Base-by-base conservation (phyloP, 1,140 invertebrate species). In the Coptotermes formosanus region DNA sequence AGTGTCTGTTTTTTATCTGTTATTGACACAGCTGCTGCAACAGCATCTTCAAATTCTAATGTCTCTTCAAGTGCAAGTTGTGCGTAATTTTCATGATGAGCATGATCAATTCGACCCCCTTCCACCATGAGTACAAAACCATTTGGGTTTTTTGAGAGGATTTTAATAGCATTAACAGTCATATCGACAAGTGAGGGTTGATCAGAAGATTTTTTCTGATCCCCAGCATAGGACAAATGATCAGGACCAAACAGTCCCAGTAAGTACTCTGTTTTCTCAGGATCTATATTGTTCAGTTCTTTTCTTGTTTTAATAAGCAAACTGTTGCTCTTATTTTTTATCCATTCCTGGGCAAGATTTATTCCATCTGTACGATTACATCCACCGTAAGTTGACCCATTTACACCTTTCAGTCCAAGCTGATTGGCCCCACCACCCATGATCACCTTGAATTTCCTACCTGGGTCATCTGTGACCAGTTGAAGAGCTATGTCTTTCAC, bases 41-140 rank as follows among this genome's bases (percentile, higher is more conserved):
- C 91, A 6, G 94, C 93, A 86, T 94, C 91, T 64, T 96, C 95
- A n/a, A 97, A 92, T 86, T 93, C 94, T 7, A 94, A 89, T 0
- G 94, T 90, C 89, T 97, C 96, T n/a, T 92, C 91, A 3, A 97
- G 88, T 0, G 97, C 95, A 48, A 94, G 90, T 85, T 93, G 91
- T 2, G 95, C 96, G 86, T 92, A 92, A 88, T 94, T 96, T 1
- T 93, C 91, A 89, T 98, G 97, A 90, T 97, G 96, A 2, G 94
- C 97, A 85, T 95, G 93, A 89, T 98, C 97, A 52, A 98, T 97
- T 86, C 94, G 93, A 0, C 95, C 95, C 16, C 94, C 94, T 89
- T 94, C 93, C 6, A 94, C 83, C 23, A 84, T 52, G 38, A 84
- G 83, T 16, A 84, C 83, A 52, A 84, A 84, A 52, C 83, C 83